Conservation (phyloP, 1,140 invertebrate species). For the Hylaeus volcanicus region DNA sequence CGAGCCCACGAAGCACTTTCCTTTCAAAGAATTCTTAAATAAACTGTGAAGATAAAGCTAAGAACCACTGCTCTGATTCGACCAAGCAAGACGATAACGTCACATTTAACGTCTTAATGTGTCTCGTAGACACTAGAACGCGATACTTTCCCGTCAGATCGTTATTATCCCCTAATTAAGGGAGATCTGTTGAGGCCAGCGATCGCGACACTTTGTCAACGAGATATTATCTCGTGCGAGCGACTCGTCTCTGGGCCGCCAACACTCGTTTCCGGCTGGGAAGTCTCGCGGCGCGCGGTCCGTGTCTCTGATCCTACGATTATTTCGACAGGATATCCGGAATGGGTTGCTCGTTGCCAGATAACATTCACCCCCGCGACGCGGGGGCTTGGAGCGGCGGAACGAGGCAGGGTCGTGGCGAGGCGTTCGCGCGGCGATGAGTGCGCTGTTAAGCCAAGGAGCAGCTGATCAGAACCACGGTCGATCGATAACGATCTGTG, state of each 20-base stretch:
- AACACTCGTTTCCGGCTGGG: constrained; percentile 60
- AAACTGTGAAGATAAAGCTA: too few relatives aligned
- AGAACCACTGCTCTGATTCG: neutral
- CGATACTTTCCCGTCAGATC: constrained; percentile 38
- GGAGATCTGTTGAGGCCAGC: constrained; percentile 32
- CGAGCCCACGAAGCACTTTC: too few relatives aligned
- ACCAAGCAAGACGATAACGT: neutral
- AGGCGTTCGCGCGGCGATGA: neutral
- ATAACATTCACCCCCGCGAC: constrained; percentile 56
- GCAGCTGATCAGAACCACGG: constrained; percentile 24
- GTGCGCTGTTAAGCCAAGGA: constrained; percentile 24
- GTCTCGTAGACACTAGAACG: neutral
- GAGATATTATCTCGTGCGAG: constrained; percentile 62
- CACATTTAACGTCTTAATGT: constrained; percentile 19
- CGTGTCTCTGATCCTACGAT: constrained; percentile 67
- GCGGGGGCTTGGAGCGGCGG: neutral
- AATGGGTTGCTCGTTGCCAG: constrained; percentile 58
- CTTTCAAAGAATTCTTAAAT: too few relatives aligned
- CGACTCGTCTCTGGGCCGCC: constrained; percentile 47
- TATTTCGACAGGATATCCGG: constrained; percentile 72
- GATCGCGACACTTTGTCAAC: constrained; percentile 61
- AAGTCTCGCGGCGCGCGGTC: constrained; percentile 23
- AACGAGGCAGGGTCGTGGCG: neutral
- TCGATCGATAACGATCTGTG: constrained; percentile 40
- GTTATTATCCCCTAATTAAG: constrained; percentile 56